Percentiles rank a stretch among this genome's conserved stretches.
Evolutionary conservation across 2,888 invertebrate species (phyloP).

Genomic region (Pecten maximus): DNA sequence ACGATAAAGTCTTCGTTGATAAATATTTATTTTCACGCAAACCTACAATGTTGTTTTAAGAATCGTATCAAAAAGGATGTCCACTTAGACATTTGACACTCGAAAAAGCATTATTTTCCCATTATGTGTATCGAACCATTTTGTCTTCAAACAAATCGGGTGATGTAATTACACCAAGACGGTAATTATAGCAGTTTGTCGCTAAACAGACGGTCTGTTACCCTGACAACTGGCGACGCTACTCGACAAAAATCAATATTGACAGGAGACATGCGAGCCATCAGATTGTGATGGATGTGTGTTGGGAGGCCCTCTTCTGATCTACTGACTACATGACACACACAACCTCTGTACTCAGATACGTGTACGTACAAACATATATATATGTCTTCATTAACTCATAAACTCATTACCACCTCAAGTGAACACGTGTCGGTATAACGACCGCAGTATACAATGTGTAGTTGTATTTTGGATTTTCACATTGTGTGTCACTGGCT

Average conservation of each 20-base stretch:
- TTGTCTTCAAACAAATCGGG: slow-evolving; percentile 21
- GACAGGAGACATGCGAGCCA: slow-evolving; percentile 21
- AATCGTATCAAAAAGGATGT: background rate
- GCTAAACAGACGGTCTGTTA: background rate
- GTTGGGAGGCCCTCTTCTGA: slow-evolving; percentile 3
- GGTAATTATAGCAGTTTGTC: slow-evolving; percentile 1
- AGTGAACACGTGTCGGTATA: too few relatives aligned
- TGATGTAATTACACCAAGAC: slow-evolving; percentile 32
- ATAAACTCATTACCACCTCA: too few relatives aligned
- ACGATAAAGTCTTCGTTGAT: background rate
- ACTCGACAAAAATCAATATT: background rate
- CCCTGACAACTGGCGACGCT: background rate
- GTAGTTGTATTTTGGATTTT: too few relatives aligned
- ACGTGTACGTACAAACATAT: background rate
- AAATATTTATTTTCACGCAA: background rate
- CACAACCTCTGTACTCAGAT: background rate
- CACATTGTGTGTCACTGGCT: too few relatives aligned
- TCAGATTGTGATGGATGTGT: slow-evolving; percentile 22
- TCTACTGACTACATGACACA: background rate
- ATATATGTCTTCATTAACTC: background rate
- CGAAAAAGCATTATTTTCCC: background rate
- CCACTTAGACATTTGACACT: background rate
- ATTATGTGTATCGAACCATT: background rate
- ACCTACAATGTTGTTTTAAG: background rate
- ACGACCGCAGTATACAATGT: too few relatives aligned